Evolutionary conservation across 1,140 invertebrate genomes (phyloP), one percentile per base, ranked within the genome.

Genomic region (Campodea augens): DNA sequence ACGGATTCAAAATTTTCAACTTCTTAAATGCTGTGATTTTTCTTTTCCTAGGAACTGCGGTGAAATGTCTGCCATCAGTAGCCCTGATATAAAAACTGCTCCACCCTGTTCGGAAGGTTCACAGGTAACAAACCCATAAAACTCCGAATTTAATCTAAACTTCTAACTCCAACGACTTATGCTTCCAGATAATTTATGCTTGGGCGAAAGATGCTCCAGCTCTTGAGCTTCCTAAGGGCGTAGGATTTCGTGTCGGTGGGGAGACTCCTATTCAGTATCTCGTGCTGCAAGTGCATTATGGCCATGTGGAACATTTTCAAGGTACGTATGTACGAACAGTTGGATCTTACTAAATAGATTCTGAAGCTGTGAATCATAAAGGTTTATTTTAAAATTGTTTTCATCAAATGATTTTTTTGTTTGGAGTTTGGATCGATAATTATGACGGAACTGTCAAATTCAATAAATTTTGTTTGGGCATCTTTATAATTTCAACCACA

Each of bases 171-270:
- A 20, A 25, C 2, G 42, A 15, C 36, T 24, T 52, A 7, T 60
- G 58, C 0, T 61, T 57, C 4, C 57, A 90, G 75, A 85, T 97
- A 49, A 70, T 98, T 18, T 98, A 96, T 65, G 92, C 92, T 0
- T 98, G 93, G 93, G 93, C 91, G 2, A 71, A 85, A 57, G 87
- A 97, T 64, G 93, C 95, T 1, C 88, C 90, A 3, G 70, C 71
- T 25, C 66, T 97, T 4, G 61, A 75, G 36, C 60, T 98, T 40
- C 95, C 95, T 0, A 62, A 82, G 45, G 85, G 78, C 55, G 84
- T 89, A 13, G 77, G 74, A 3, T 89, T 89, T 53, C 78, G 81
- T 57, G 74, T 86, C 21, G 82, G 81, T 0, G 70, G 70, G 39
- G 67, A 73, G 46, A 78, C 80, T 3, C 58, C 68, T 3, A 79